Base-by-base conservation (phyloP, 2,888 invertebrate species). In the Calameuta filiformis region DNA sequence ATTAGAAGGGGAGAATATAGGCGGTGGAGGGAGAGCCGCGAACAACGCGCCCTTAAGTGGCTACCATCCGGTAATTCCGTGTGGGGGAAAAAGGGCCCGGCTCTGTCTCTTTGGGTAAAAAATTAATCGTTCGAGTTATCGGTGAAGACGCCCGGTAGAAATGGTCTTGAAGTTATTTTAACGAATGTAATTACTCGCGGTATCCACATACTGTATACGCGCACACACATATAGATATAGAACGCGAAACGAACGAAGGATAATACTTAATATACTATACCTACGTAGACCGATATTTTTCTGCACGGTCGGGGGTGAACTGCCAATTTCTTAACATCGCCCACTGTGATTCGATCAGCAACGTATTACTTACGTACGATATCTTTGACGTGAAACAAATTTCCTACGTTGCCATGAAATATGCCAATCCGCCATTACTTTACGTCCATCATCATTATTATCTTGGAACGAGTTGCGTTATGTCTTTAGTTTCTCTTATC, bases 101-200 rank as follows among this genome's bases (percentile, higher is more conserved):
- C 35, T 37, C 12, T 37, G 56, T 23, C 2, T 9, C 56, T 56
- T 23, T 75, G 79, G 77, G 73, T 69, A 68, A 76, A 76, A 81
- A 79, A 37, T 75, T 79, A 79, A 79, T 78, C 75, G 81, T 31
- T 69, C 73, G 69, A 76, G 77, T 79, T 81, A 78, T 76, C 75
- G 80, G 56, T 76, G 73, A 73, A 77, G 69, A 73, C 76, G 80
- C 68, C n/a, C 76, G 77, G 76, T 75, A 33, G 31, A 71, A 31
- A 71, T 71, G 12, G 34, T 71, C 34, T 71, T 76, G 56, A 75
- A 84, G 84, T 85, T 86, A 84, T 86, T 88, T 88, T 86, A 88
- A 87, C 87, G 87, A 88, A 87, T 84, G 84, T 86, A 87, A 88
- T 88, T 88, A 89, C 85, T 84, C 82, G 78, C 75, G 68, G 74